Evolutionary conservation across 2,797 vertebrate genomes (phyloP).

Genomic region (Lagorchestes hirsutus): DNA sequence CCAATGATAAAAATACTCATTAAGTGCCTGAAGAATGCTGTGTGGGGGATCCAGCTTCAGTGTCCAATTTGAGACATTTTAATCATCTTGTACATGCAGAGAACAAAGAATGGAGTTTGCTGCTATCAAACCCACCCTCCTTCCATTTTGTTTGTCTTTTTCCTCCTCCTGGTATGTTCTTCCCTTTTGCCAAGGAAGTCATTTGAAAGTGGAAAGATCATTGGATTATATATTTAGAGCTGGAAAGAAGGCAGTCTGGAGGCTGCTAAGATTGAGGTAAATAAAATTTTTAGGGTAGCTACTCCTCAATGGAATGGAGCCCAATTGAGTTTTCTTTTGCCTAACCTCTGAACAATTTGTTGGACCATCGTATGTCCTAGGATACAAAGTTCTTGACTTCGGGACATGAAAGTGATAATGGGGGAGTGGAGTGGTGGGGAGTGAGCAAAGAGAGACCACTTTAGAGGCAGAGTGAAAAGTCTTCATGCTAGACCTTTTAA

Average conservation of each 20-base stretch:
- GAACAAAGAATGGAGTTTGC: neutral
- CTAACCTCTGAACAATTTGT: neutral
- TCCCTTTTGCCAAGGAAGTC: constrained; percentile 26
- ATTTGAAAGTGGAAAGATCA: neutral
- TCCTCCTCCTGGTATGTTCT: neutral
- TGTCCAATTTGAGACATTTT: neutral
- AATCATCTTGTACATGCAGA: neutral
- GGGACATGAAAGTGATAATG: neutral
- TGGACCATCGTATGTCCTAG: neutral
- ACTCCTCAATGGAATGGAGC: neutral
- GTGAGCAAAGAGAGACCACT: neutral
- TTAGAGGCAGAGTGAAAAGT: neutral
- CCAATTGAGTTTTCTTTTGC: neutral
- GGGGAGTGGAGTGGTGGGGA: too few relatives aligned
- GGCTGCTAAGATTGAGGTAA: constrained; percentile 29
- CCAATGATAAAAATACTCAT: constrained; percentile 3
- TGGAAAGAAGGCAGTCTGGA: neutral
- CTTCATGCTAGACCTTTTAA: neutral
- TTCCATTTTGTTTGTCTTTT: neutral
- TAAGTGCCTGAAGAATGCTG: neutral
- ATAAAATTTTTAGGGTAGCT: constrained; percentile 1
- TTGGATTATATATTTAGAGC: fast-evolving
- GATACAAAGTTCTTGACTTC: constrained; percentile 32
- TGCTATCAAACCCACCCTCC: neutral
- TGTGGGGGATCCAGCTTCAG: neutral